Base-by-base conservation (phyloP, 2,888 invertebrate genomes). In the Bombylius major region DNA sequence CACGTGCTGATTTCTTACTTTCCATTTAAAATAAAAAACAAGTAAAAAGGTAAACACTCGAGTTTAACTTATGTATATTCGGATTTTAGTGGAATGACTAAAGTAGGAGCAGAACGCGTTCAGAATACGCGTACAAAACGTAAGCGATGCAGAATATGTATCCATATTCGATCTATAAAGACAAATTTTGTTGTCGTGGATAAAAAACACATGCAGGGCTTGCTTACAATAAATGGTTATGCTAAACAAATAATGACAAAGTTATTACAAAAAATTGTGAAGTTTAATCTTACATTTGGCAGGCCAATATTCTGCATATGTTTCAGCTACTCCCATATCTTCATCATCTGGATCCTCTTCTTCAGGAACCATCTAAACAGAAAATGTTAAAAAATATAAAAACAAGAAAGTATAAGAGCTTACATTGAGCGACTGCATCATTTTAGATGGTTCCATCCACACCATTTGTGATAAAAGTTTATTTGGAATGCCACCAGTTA, bases 261-360 rank as follows among this genome's bases (percentile, higher is more conserved):
- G 5, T 44, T 8, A 36, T 14, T 44, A 51, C 23, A 42, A 23
- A 45, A 45, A 31, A 32, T 51, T 45, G 13, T 3, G 5, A 14
- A 9, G 44, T 48, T 47, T 13, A 48, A 50, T 70, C 79, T 77
- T 78, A 90, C 89, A 77, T 80, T 99, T 99, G 1, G 89, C 82
- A 2, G 99, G 99, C 90, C 93, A 94, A 70, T 99, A 99, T 68
- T 98, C 96, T 7, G 95, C 89, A 70, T 98, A 99, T 0, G 98
- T 99, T 75, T 99, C 99, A 0, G 97, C 96, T 23, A 97, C 94
- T 13, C 96, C 97, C 82, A 98, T 86, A 67, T 96, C 95, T 68
- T 97, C 96, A 63, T 94, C 95, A 61, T 96, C 95, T 0, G 86
- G 92, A 66, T 87, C 89, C 60, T 86, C 88, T 64, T 89, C 90